These are phyloP conservation scores for Poeciliopsis occidentalis DNA, from an alignment of 2,113 vertebrate genomes.

Conservation along the genomic window DNA sequence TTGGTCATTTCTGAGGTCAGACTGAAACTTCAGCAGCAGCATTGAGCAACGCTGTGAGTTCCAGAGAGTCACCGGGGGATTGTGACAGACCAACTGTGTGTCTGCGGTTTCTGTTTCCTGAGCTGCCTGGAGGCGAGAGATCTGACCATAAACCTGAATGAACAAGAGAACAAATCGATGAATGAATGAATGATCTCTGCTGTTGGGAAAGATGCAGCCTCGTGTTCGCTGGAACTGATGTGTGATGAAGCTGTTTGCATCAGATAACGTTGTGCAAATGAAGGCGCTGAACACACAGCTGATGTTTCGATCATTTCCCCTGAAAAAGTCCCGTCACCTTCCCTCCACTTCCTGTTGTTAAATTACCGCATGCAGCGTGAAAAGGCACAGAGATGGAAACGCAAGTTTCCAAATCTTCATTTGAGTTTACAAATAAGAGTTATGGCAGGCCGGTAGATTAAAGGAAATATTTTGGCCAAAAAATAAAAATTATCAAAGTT, in stretches of 20 bases:
- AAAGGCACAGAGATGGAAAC: not conserved
- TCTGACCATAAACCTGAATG: not conserved
- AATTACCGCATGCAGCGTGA: rapidly evolving
- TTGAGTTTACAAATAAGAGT: not conserved
- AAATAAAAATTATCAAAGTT: no score
- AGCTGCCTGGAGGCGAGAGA: not conserved
- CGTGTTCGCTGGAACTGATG: rapidly evolving
- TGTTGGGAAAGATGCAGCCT: not conserved
- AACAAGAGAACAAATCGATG: not conserved
- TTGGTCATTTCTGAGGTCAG: not conserved
- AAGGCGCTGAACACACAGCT: not conserved
- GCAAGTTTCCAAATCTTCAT: not conserved
- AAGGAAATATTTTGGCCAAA: not conserved
- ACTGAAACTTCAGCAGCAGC: constrained; percentile 5
- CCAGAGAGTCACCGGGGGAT: constrained; percentile 1
- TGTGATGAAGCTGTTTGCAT: not conserved
- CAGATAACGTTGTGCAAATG: not conserved
- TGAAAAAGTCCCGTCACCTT: not conserved
- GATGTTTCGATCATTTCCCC: constrained; percentile 7
- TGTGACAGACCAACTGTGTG: constrained; percentile 15
- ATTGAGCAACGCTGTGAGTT: constrained; percentile 13
- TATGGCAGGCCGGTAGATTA: not conserved
- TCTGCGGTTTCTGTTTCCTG: constrained; percentile 27
- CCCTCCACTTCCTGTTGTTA: not conserved
- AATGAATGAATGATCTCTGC: not conserved